Conservation (phyloP, 2,888 invertebrate genomes). For the Polydesmus complanatus region DNA sequence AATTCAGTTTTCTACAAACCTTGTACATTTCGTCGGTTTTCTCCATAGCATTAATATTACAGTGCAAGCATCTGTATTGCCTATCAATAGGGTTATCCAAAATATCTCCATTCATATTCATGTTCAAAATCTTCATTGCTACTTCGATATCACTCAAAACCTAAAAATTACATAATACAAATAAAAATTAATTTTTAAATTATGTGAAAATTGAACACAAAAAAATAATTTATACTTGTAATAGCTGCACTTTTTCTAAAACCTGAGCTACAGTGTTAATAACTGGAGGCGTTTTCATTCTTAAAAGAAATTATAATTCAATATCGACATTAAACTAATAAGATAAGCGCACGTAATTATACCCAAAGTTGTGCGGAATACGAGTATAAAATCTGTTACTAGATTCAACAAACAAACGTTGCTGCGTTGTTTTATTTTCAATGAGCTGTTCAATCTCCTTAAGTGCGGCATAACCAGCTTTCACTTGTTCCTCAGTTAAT, state of each 20-base stretch:
- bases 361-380: constrained; percentile 41
- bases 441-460: constrained; percentile 34
- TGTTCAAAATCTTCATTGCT: constrained; percentile 34
- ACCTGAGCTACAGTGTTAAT: constrained; percentile 33
- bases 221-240: constrained; percentile 30
- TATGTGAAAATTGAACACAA: not conserved
- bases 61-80: constrained; percentile 35
- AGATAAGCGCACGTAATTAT: constrained; percentile 5
- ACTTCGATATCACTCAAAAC: constrained; percentile 36
- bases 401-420: constrained; percentile 29
- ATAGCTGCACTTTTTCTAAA: constrained; percentile 32
- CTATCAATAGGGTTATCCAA: constrained; percentile 33
- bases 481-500: constrained; percentile 36
- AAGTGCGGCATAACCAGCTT: constrained; percentile 36
- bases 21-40: constrained; percentile 28
- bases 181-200: constrained; percentile 6
- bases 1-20: too few species aligned
- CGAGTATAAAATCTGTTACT: constrained; percentile 40
- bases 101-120: constrained; percentile 25
- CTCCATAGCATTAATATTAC: constrained; percentile 31
- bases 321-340: not conserved
- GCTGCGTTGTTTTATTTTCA: constrained; percentile 26
- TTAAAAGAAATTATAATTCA: constrained; percentile 21
- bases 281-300: constrained; percentile 36
- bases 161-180: too few species aligned